Conservation (phyloP, 2,113 vertebrate genomes). For the Hydrolagus affinis region DNA sequence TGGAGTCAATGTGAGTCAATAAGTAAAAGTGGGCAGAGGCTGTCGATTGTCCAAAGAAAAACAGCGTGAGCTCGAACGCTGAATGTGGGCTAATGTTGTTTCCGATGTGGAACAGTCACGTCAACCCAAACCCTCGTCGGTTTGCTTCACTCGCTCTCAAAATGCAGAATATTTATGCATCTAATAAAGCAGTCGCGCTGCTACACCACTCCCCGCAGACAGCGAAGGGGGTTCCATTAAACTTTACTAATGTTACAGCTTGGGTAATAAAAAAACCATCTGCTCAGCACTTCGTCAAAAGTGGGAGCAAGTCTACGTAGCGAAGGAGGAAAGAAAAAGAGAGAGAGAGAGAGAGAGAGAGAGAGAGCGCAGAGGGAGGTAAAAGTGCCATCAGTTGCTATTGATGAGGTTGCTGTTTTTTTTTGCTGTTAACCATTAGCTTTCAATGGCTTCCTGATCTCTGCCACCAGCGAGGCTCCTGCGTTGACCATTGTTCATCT, state of each 20-base stretch:
- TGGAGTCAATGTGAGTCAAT: too few species aligned
- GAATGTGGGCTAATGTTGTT: too few species aligned
- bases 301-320: slow-evolving; percentile 36
- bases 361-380: too few species aligned
- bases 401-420: background rate
- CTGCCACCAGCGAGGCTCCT: too few species aligned
- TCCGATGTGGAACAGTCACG: too few species aligned
- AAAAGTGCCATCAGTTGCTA: background rate
- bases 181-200: background rate
- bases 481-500: too few species aligned
- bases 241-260: background rate
- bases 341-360: slow-evolving; percentile 35
- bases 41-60: too few species aligned
- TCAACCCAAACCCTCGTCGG: background rate
- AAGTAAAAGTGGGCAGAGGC: too few species aligned
- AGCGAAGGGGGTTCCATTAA: background rate
- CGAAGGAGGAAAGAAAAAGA: slow-evolving; percentile 36
- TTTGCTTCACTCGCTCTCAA: background rate
- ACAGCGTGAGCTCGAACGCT: too few species aligned
- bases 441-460: too few species aligned
- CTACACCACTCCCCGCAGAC: background rate
- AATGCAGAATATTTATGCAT: background rate
- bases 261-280: slow-evolving; percentile 4
- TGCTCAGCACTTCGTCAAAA: slow-evolving; percentile 5
- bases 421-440: background rate